Evolutionary conservation across 2,797 vertebrate genomes (phyloP), one percentile per base, ranked within the genome.

Genomic region (Poecilia wingei): DNA sequence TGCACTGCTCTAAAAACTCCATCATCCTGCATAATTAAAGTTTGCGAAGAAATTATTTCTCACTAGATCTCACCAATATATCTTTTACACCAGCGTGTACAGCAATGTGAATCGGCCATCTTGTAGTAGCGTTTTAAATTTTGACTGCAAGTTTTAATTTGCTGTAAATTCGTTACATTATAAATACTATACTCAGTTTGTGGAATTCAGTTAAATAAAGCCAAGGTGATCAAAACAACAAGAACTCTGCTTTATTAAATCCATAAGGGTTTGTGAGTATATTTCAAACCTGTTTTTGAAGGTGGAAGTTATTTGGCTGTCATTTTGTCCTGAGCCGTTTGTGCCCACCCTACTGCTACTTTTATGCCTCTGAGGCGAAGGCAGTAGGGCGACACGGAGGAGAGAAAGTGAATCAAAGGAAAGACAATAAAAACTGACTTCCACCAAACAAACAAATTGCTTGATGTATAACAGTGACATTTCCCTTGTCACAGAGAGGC

Each of bases 401-500:
- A 72, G 72, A 82, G 82, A 76, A 85, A 85, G 89, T 89, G 28
- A 92, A 91, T 91, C 84, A 87, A 88, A 86, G 47, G 31, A 77
- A 76, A 88, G 77, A 86, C 81, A 77, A 90, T 91, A 88, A 88
- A 89, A 86, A 93, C 90, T 9, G 85, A 92, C 88, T 90, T 90
- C 72, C 76, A 25, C 78, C 82, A 90, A 86, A 87, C 89, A 92
- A 92, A 88, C 88, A 89, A 91, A 93, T 86, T 85, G 85, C 77
- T 88, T 93, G 91, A 94, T 93, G 90, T 90, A 94, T 88, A 88
- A 88, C 88, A 68, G 82, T 92, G 91, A 89, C 91, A 94, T 93
- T 94, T 94, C 84, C 87, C 83, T 75, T 78, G 89, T 91, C 88
- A 86, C 78, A 85, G 77, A 82, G 87, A 90, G 88, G 90, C 84